Evolutionary conservation across 2,888 invertebrate genomes (phyloP), one percentile per base, ranked within the genome.

Genomic region (Idaea aversata): DNA sequence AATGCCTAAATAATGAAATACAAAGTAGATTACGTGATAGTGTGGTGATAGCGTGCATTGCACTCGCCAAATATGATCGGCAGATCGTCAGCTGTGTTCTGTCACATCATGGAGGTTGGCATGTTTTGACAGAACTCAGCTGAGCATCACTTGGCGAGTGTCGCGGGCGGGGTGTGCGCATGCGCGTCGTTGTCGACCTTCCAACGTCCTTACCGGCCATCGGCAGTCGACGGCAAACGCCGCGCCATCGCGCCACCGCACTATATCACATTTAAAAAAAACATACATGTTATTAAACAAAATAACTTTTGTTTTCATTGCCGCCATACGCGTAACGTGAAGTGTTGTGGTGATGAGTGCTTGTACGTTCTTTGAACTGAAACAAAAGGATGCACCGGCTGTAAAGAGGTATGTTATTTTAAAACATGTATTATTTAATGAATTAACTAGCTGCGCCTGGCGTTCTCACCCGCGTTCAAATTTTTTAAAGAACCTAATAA

Each of bases 131-230:
- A 47, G 47, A 47, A 47, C 47, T 47, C 47, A 47, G 47, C 47
- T 47, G 47, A 47, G 47, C 47, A 47, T 47, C 47, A 13, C 25
- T 25, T 25, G 25, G 25, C 25, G 25, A 25, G 68, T 72, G 74
- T 61, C 64, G 58, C 65, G 34, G 74, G 76, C 82, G 87, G 82
- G 80, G 25, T 25, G 75, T 70, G 83, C 92, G 92, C 92, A 91
- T 91, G 92, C 92, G 92, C 88, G 75, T 75, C 70, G 75, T 67
- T 68, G 79, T 70, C 68, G 92, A 91, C 92, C 92, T 92, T 91
- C 85, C 75, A 81, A 85, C 88, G 93, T 88, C 91, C 93, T 91
- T 83, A 80, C 71, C 77, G 78, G 59, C 58, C 69, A 73, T 67
- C 67, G 75, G 64, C 82, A 90, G 91, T 90, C 82, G 84, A 80